phyloP scores from a whole-genome alignment of 2,797 vertebrate genomes.

The Sandelia bainsii region DNA sequence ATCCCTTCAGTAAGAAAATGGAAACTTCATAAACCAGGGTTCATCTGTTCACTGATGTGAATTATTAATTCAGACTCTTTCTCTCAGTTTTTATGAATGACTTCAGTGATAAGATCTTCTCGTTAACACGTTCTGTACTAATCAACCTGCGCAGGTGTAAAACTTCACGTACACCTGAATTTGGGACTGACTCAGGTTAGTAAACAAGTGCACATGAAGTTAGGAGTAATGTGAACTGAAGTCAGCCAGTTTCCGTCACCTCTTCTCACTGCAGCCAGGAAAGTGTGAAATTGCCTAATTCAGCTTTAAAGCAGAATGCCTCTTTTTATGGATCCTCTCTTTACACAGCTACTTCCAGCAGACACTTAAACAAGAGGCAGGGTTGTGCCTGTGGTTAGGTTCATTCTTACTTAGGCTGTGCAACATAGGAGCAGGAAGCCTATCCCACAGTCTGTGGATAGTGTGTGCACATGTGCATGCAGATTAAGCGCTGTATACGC shows the following conservation, averaged over 20 bases:
- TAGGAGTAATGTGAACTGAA: background rate
- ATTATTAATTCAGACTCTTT: conserved; percentile 11
- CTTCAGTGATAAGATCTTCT: no score
- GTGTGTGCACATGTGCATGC: conserved; percentile 29
- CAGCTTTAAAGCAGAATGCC: conserved; percentile 22
- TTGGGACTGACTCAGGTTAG: background rate
- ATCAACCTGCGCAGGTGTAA: background rate
- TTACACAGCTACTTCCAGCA: background rate
- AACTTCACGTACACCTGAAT: background rate
- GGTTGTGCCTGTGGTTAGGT: background rate
- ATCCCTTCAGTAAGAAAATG: background rate
- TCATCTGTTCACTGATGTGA: conserved; percentile 26
- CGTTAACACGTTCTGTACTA: background rate
- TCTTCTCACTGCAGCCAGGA: conserved; percentile 6
- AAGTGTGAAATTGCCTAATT: conserved; percentile 37
- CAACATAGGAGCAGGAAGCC: conserved; percentile 1
- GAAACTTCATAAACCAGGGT: background rate
- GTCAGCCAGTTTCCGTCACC: conserved; percentile 2
- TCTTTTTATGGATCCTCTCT: conserved; percentile 23
- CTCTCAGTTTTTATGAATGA: background rate
- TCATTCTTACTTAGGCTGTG: background rate
- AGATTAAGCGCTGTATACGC: conserved; percentile 4
- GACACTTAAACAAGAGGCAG: background rate
- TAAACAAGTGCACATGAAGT: background rate
- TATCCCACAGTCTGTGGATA: background rate